Conservation (phyloP, 2,888 invertebrate genomes). For the Conistra vaccinii region DNA sequence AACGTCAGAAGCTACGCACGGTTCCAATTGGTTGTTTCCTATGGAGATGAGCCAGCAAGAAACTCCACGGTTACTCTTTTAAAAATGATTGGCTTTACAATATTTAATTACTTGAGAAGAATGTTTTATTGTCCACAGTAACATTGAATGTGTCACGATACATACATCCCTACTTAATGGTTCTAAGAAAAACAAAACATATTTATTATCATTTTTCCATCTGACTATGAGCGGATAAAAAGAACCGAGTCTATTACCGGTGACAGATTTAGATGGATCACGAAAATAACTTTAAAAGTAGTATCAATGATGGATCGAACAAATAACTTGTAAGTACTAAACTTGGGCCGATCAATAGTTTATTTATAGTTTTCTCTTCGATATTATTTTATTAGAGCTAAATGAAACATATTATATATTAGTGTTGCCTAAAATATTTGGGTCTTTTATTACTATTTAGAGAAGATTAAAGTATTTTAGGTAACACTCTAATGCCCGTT, state of each 20-base stretch:
- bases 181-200: background rate
- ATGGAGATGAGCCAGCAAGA: too few relatives aligned
- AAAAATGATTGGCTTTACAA: too few relatives aligned
- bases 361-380: conserved; percentile 2
- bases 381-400: background rate
- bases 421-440: background rate
- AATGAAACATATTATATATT: background rate
- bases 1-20: too few relatives aligned
- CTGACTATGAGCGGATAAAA: background rate
- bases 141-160: background rate
- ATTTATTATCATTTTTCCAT: background rate
- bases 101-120: too few relatives aligned
- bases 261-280: background rate
- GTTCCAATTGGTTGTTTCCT: too few relatives aligned
- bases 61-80: too few relatives aligned
- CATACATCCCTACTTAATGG: too few relatives aligned
- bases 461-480: background rate
- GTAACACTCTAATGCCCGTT: background rate
- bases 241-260: background rate
- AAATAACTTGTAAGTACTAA: conserved; percentile 2
- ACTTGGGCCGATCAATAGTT: conserved; percentile 1
- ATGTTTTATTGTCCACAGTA: background rate
- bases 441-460: background rate
- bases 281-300: background rate
- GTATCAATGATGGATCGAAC: conserved; percentile 8